Base-by-base conservation (phyloP, 2,797 vertebrate genomes). In the Mionectes olivaceus region DNA sequence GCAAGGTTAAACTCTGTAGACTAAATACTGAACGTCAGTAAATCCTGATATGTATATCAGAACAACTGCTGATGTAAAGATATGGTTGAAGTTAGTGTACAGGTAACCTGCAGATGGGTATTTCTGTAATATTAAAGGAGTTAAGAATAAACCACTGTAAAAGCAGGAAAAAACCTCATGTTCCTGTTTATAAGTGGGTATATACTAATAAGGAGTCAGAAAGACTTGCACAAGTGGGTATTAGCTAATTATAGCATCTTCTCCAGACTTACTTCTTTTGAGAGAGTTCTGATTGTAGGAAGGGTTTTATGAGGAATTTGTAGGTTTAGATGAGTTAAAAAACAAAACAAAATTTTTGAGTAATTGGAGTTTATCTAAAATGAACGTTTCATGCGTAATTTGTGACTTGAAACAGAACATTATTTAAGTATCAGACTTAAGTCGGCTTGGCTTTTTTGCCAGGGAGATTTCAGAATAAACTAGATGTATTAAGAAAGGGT, bases 401-500 rank as follows among this genome's bases (percentile, higher is more conserved):
- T 65, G 25, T 73, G 46, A 61, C 15, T 85, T 43, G 56, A 74
- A 69, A 30, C 33, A 76, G 55, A 87, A 19, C 4, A 4, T 41
- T 32, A 24, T 81, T 92, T 88, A 78, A 75, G 64, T 7, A 1
- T 47, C 23, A 80, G 79, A 46, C 9, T 69, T 53, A 41, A 81
- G 19, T 39, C 44, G 19, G n/a, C 47, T 94, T 3, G 57, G 24
- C 47, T 80, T 93, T 65, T 89, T 22, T 80, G 60, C 60, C 68
- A 53, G 69, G 65, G 76, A 39, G 33, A 30, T 57, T 90, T 82
- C 35, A 84, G 3, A 95, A 90, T 89, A 82, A 52, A 77, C 77
- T 86, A 91, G 82, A 18, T 96, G 89, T 93, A 83, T 65, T 89
- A 96, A 93, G 94, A 88, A 93, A 89, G 92, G 92, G 77, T 94